These are phyloP conservation scores for Thalpophila matura DNA, from an alignment of 2,888 invertebrate species.

Conservation along the genomic window DNA sequence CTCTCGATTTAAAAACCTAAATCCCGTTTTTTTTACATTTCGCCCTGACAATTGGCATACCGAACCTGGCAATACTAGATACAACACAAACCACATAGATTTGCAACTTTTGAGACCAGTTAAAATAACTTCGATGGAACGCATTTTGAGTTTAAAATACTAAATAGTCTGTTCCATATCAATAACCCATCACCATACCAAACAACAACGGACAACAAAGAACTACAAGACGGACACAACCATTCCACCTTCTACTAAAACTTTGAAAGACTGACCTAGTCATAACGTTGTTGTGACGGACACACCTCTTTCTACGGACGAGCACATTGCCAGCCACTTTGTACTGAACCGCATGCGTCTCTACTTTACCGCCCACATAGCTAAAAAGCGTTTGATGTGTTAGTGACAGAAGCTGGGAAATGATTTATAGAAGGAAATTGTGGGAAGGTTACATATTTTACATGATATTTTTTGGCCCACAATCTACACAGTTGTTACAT, in stretches of 20 bases:
- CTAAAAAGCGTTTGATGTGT: slow-evolving; percentile 79
- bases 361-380: slow-evolving; percentile 86
- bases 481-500: no score
- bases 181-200: slow-evolving; percentile 32
- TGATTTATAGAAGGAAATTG: slow-evolving; percentile 7
- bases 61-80: no score
- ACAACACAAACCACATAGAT: background rate
- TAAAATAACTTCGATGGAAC: background rate
- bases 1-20: no score
- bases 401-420: slow-evolving; percentile 50
- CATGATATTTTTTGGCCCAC: no score
- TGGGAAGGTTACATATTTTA: background rate
- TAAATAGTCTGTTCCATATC: background rate
- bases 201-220: slow-evolving; percentile 46
- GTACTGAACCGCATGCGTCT: slow-evolving; percentile 87
- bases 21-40: no score
- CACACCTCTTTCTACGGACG: slow-evolving; percentile 84
- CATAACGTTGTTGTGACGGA: slow-evolving; percentile 87
- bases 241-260: slow-evolving; percentile 63
- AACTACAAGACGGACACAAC: slow-evolving; percentile 42
- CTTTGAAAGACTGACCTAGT: slow-evolving; percentile 83
- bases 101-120: background rate
- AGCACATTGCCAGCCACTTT: slow-evolving; percentile 82
- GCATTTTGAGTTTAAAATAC: no score
- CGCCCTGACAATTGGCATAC: no score